Evolutionary conservation across 2,888 invertebrate genomes (phyloP).

Genomic region (Chloroclystis v-ata): DNA sequence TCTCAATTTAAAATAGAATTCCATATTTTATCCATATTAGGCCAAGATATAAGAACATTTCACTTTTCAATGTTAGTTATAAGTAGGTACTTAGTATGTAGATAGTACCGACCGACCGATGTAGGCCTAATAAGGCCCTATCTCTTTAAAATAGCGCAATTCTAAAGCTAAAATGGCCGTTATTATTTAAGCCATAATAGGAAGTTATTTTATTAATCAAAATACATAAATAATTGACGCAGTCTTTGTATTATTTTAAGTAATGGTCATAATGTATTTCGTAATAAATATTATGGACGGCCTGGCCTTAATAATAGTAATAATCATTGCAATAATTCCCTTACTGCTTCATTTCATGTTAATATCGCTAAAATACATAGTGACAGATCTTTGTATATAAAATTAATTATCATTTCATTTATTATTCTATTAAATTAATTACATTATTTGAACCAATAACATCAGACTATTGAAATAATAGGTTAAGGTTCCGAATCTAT

Average conservation of each 20-base stretch:
- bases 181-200: background rate
- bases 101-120: no score
- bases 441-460: conserved; percentile 2
- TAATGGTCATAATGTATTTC: conserved; percentile 35
- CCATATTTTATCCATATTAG: conserved; percentile 50
- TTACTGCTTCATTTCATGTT: conserved; percentile 19
- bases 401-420: no score
- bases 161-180: no score
- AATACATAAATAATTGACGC: conserved; percentile 45
- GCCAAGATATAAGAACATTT: conserved; percentile 39
- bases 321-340: conserved; percentile 31
- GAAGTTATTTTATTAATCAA: background rate
- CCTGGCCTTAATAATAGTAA: conserved; percentile 52
- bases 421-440: background rate
- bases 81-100: no score
- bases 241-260: conserved; percentile 64
- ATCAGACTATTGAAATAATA: conserved; percentile 7
- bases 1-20: conserved; percentile 71
- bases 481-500: conserved; percentile 7
- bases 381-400: conserved; percentile 19
- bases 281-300: conserved; percentile 61
- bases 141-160: no score
- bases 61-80: no score
- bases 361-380: conserved; percentile 2
- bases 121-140: background rate